A percentile compares a stretch with the other conserved stretches of the same genome.
These are phyloP conservation scores for Ennomos fuscantarius DNA, from an alignment of 2,888 invertebrate genomes.

Conservation along the genomic window DNA sequence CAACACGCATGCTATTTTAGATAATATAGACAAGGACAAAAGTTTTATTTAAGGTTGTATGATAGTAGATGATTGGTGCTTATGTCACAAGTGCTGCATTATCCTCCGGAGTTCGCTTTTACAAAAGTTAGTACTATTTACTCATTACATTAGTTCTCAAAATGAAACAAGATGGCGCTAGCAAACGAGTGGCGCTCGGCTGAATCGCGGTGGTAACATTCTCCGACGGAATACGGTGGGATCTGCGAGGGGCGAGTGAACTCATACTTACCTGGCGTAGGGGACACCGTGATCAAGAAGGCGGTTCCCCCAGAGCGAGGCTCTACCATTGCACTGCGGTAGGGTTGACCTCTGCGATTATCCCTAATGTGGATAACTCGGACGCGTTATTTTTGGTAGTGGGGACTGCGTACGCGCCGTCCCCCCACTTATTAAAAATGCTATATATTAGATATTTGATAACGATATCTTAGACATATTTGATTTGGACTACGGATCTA, in stretches of 20 bases:
- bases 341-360: slow-evolving; percentile 37
- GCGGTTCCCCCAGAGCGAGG: slow-evolving; percentile 21
- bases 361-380: slow-evolving; percentile 37
- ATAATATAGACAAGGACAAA: no score
- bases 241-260: neutral
- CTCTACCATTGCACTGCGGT: slow-evolving; percentile 25
- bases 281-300: slow-evolving; percentile 34
- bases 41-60: no score
- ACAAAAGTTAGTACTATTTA: no score
- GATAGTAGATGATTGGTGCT: no score
- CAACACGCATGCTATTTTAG: no score
- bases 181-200: slow-evolving; percentile 6
- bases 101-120: no score
- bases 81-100: no score
- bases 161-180: slow-evolving; percentile 30
- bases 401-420: slow-evolving; percentile 34
- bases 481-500: no score
- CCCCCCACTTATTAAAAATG: no score
- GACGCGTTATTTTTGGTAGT: slow-evolving; percentile 34
- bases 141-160: no score
- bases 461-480: no score
- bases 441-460: no score
- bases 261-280: slow-evolving; percentile 35
- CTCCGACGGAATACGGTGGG: neutral
- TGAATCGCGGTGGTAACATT: slow-evolving; percentile 32